Base-by-base conservation (phyloP, 2,888 invertebrate genomes). In the Eulithis testata region DNA sequence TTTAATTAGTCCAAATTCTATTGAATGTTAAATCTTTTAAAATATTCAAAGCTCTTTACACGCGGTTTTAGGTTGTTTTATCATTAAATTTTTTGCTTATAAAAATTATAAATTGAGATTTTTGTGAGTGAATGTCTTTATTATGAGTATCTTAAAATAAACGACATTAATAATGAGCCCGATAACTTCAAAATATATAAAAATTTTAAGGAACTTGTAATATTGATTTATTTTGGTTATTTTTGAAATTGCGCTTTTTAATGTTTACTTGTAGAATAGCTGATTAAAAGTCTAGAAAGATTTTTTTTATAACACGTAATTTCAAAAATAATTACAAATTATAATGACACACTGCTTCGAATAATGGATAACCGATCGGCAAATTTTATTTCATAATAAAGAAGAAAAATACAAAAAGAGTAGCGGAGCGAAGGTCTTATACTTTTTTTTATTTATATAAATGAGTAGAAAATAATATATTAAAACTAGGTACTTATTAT, bases 341-440 rank as follows among this genome's bases (percentile, higher is more conserved):
- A 36, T 12, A 37, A 71, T 81, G 76, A 82, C 77, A 76, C 68
- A 78, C 82, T 75, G 91, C 91, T 86, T 87, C 79, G 87, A 80
- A 88, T 69, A 85, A 90, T 70, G 91, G 91, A 80, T 61, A 77
- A 86, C 74, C 81, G 91, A 90, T 86, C 75, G 65, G 81, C 82
- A 73, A 65, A 82, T 88, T 86, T 80, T 80, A 86, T 89, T 88
- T 76, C 72, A 74, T 80, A 81, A 77, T 80, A 76, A 81, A 76
- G 74, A 75, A 66, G 79, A 81, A 78, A 71, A 79, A 72, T 73
- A 78, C 75, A 79, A 81, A 72, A 72, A 72, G 47, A 73, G 45
- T 72, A 72, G 65, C 57, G 63, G 53, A 63, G 36, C 56, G 51
- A 68, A 60, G 67, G 52, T 43, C 8, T 37, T 66, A 63, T 69